These are phyloP conservation scores for Cryptosula pallasiana DNA, from an alignment of 2,888 invertebrate genomes.

Conservation along the genomic window DNA sequence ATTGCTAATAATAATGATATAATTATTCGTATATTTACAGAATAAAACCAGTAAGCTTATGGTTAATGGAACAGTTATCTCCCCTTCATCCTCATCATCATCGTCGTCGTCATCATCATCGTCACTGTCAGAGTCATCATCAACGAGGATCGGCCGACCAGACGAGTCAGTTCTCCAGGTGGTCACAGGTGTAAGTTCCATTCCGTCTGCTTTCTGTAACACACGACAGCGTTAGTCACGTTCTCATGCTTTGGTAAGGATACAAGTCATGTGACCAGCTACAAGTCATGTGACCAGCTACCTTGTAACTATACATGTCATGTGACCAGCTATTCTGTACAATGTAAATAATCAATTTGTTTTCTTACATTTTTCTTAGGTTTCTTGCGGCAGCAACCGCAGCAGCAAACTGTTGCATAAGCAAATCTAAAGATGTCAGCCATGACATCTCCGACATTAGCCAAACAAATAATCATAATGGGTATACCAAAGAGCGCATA, in stretches of 20 bases:
- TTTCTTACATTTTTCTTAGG: slow-evolving; percentile 29
- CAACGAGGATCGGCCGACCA: slow-evolving; percentile 27
- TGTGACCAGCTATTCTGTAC: too few relatives aligned
- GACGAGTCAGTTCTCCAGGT: slow-evolving; percentile 29
- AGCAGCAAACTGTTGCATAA: slow-evolving; percentile 52
- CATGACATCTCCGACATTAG: slow-evolving; percentile 57
- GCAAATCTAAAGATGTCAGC: slow-evolving; percentile 57
- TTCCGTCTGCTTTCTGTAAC: not conserved
- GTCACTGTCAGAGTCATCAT: slow-evolving; percentile 12
- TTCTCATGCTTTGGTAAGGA: too few relatives aligned
- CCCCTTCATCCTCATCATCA: slow-evolving; percentile 46
- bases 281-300: too few relatives aligned
- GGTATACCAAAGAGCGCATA: slow-evolving; percentile 56
- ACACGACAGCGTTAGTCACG: not conserved
- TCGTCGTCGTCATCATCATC: slow-evolving; percentile 33
- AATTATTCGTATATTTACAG: slow-evolving; percentile 30
- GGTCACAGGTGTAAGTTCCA: not conserved
- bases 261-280: too few relatives aligned
- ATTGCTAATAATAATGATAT: too few relatives aligned
- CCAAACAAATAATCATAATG: slow-evolving; percentile 56
- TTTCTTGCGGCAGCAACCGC: slow-evolving; percentile 43
- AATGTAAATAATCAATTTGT: not conserved
- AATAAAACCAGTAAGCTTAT: slow-evolving; percentile 50
- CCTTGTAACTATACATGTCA: too few relatives aligned
- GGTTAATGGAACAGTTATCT: slow-evolving; percentile 49